These are phyloP conservation scores for Callipepla californica DNA, from an alignment of 2,113 vertebrate genomes.

Conservation along the genomic window DNA sequence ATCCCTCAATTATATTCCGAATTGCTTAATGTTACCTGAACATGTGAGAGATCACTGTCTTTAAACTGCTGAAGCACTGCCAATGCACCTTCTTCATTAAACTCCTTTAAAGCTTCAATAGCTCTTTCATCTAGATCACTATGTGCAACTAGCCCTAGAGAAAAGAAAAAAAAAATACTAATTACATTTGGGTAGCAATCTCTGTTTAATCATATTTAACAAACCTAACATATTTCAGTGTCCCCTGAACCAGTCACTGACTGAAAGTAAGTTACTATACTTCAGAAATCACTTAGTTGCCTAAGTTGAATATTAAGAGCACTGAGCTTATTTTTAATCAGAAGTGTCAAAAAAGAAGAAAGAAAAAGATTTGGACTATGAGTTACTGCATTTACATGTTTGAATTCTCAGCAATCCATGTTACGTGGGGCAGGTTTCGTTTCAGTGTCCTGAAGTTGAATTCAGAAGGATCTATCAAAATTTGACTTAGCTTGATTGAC, in stretches of 20 bases:
- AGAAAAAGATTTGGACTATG: neutral
- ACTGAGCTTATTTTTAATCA: neutral
- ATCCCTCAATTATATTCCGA: neutral
- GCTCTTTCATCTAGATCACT: slow-evolving; percentile 98
- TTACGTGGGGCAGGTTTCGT: neutral
- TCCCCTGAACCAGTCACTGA: neutral
- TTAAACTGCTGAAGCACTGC: slow-evolving; percentile 98
- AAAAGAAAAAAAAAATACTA: slow-evolving; percentile 12
- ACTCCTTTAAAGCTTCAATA: slow-evolving; percentile 97
- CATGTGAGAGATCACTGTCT: slow-evolving; percentile 98
- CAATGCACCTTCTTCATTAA: slow-evolving; percentile 97
- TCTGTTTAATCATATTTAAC: neutral
- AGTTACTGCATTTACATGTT: neutral
- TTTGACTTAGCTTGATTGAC: neutral
- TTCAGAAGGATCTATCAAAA: neutral
- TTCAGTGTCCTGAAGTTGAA: neutral
- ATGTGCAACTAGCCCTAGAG: slow-evolving; percentile 93
- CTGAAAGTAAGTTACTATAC: neutral
- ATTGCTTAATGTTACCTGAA: slow-evolving; percentile 85
- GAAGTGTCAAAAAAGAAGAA: neutral
- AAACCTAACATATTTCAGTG: neutral
- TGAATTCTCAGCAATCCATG: neutral
- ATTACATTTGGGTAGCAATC: slow-evolving; percentile 20
- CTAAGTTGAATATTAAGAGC: neutral
- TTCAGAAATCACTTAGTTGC: neutral